Evolutionary conservation across 2,797 vertebrate genomes (phyloP).

Genomic region (Anolis apletophallus): DNA sequence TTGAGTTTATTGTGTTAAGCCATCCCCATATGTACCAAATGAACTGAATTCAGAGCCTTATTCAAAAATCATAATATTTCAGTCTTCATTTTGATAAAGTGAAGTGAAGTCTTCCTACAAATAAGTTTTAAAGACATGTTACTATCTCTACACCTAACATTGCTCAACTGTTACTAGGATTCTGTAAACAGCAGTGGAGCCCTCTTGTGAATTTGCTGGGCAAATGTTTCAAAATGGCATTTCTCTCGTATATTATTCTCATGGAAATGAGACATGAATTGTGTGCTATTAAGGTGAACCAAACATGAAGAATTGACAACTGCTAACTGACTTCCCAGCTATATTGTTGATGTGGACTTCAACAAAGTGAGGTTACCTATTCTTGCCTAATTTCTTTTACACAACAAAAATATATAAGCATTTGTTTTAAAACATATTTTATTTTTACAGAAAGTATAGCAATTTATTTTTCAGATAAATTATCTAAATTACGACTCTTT

Average conservation of each 20-base stretch:
- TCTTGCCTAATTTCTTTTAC: slow-evolving; percentile 33
- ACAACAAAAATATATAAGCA: background rate
- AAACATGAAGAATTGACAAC: background rate
- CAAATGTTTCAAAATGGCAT: background rate
- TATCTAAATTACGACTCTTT: slow-evolving; percentile 27
- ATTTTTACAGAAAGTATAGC: background rate
- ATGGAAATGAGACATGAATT: background rate
- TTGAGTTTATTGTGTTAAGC: background rate
- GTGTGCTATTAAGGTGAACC: background rate
- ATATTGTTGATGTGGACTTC: background rate
- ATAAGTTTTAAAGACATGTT: too few relatives aligned
- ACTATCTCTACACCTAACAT: too few relatives aligned
- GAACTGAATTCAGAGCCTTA: background rate
- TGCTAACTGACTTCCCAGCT: background rate
- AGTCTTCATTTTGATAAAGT: too few relatives aligned
- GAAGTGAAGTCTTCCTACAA: too few relatives aligned
- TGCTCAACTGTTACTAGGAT: background rate
- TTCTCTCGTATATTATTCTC: background rate
- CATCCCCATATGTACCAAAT: background rate
- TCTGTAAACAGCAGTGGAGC: background rate
- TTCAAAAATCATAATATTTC: background rate
- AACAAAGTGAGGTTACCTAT: background rate
- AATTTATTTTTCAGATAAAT: slow-evolving; percentile 51
- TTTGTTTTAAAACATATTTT: background rate
- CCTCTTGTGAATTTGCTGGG: background rate